Evolutionary conservation across 2,888 invertebrate genomes (phyloP).

Genomic region (Hydrotaea cyrtoneurina): DNA sequence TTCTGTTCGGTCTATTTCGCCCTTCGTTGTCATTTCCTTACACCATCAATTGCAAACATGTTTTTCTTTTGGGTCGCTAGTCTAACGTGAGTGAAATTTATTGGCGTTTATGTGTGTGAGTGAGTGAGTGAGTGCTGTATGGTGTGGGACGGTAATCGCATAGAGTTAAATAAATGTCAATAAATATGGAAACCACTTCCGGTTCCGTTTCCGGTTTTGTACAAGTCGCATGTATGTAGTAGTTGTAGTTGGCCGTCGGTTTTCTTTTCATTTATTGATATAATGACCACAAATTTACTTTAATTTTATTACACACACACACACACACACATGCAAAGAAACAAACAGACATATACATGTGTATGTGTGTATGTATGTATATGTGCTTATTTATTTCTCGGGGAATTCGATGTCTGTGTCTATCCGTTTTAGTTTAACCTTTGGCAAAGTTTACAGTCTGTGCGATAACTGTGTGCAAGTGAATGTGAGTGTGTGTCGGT

Average conservation of each 20-base stretch:
- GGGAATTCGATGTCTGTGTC: not conserved
- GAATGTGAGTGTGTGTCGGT: slow-evolving; percentile 1
- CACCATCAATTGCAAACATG: not conserved
- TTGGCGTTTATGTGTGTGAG: slow-evolving; percentile 7
- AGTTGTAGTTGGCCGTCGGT: not conserved
- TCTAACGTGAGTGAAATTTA: not conserved
- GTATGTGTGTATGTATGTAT: not conserved
- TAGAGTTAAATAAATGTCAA: slow-evolving; percentile 48
- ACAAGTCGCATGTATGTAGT: not conserved
- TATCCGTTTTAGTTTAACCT: slow-evolving; percentile 38
- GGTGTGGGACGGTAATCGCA: slow-evolving; percentile 14
- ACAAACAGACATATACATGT: not conserved
- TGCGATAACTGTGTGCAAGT: not conserved
- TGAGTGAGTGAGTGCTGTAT: slow-evolving; percentile 24
- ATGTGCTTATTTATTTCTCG: not conserved
- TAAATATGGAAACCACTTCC: slow-evolving; percentile 52
- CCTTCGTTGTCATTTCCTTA: not conserved
- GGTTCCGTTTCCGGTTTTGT: slow-evolving; percentile 39
- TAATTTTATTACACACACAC: slow-evolving; percentile 1
- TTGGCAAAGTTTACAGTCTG: slow-evolving; percentile 47
- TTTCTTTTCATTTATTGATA: slow-evolving; percentile 14
- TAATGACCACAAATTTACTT: slow-evolving; percentile 37
- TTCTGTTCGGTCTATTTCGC: not conserved
- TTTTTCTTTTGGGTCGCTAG: not conserved
- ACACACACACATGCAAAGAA: not conserved